Evolutionary conservation across 2,888 invertebrate species (phyloP).

Genomic region (Dynastes maya): DNA sequence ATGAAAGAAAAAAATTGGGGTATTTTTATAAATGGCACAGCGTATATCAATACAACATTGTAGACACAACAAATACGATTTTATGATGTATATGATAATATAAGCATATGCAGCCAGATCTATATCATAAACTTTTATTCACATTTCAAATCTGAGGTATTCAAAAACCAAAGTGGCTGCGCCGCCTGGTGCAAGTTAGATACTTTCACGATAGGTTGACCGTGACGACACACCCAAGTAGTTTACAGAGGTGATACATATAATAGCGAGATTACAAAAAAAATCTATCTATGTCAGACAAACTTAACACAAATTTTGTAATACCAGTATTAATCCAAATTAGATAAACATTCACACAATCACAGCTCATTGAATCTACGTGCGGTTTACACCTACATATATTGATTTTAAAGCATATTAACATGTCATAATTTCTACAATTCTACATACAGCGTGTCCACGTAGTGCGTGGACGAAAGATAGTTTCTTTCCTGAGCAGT

Average conservation of each 20-base stretch:
- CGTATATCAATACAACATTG: too few species aligned
- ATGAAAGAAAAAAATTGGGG: too few species aligned
- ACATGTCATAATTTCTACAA: too few species aligned
- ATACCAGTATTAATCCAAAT: slow-evolving; percentile 7
- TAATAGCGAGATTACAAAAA: background rate
- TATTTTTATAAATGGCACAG: too few species aligned
- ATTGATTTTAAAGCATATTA: too few species aligned
- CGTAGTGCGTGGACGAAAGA: too few species aligned
- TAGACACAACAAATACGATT: too few species aligned
- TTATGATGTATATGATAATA: too few species aligned
- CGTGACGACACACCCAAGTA: slow-evolving; percentile 37
- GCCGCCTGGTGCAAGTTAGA: background rate
- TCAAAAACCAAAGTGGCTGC: slow-evolving; percentile 10
- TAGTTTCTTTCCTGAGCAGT: too few species aligned
- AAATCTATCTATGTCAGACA: slow-evolving; percentile 20
- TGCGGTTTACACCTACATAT: too few species aligned
- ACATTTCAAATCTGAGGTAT: background rate
- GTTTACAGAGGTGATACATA: slow-evolving; percentile 1
- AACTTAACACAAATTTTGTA: slow-evolving; percentile 2
- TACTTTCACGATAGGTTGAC: slow-evolving; percentile 39
- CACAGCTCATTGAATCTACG: background rate
- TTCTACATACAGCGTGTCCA: too few species aligned
- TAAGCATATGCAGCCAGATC: too few species aligned
- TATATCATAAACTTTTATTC: background rate
- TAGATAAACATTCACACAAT: background rate